Evolutionary conservation across 2,888 invertebrate genomes (phyloP).

Genomic region (Macrosoma leucophasiata): DNA sequence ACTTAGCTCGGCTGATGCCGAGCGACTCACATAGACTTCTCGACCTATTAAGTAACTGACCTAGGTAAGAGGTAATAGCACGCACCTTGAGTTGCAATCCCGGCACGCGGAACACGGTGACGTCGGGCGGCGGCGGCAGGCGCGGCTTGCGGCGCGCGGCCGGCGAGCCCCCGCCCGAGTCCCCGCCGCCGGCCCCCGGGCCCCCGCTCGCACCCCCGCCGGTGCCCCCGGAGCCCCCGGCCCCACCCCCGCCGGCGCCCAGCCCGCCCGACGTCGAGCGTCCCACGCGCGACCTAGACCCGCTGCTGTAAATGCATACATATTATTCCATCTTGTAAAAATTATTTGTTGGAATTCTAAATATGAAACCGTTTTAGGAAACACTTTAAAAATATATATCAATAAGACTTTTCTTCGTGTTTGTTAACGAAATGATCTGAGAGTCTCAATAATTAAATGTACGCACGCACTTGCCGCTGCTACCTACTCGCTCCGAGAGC

Average conservation of each 20-base stretch:
- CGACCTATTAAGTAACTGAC: too few species aligned
- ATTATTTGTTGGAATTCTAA: too few species aligned
- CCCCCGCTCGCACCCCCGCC: slow-evolving; percentile 36
- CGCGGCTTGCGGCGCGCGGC: slow-evolving; percentile 39
- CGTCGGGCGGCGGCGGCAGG: slow-evolving; percentile 78
- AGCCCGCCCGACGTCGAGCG: slow-evolving; percentile 80
- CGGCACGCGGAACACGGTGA: slow-evolving; percentile 93
- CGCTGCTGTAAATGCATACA: slow-evolving; percentile 46
- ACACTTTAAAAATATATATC: too few species aligned
- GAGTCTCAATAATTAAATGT: too few species aligned
- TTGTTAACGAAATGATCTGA: too few species aligned
- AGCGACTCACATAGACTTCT: too few species aligned
- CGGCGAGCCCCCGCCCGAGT: slow-evolving; percentile 37
- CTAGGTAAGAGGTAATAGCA: not conserved
- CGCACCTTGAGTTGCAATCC: slow-evolving; percentile 90
- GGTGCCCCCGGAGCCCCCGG: slow-evolving; percentile 52
- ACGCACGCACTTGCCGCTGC: too few species aligned
- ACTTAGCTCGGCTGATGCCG: too few species aligned
- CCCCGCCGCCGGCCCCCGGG: slow-evolving; percentile 33
- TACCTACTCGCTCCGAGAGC: too few species aligned
- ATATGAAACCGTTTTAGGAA: too few species aligned
- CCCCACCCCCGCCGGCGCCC: slow-evolving; percentile 68
- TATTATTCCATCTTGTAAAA: too few species aligned
- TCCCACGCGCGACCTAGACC: slow-evolving; percentile 81
- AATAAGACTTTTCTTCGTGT: too few species aligned